Evolutionary conservation across 37 sponge, comb jelly and placozoan genomes (phyloP).

Genomic region (Oopsacas minuta): DNA sequence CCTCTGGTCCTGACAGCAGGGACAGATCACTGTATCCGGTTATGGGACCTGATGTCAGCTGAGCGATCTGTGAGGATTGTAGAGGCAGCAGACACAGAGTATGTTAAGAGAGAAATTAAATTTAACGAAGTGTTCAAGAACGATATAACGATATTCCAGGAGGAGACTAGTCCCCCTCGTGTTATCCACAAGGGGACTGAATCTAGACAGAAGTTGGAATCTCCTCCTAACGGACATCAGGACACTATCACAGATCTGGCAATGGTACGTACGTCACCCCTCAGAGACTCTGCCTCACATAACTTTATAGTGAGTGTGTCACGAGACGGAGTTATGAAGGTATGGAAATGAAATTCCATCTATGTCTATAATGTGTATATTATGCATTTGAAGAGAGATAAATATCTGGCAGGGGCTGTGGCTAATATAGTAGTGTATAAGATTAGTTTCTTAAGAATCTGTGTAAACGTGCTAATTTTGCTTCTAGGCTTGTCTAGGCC

Average conservation of each 20-base stretch:
- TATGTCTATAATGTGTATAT: neutral
- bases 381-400: no score
- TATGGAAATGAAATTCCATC: conserved; percentile 39
- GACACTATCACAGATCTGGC: conserved; percentile 67
- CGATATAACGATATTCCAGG: neutral
- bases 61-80: conserved; percentile 33
- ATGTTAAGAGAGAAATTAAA: conserved; percentile 22
- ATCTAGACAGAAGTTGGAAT: neutral
- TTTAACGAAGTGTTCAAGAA: conserved; percentile 16
- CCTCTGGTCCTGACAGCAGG: conserved; percentile 57
- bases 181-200: conserved; percentile 23
- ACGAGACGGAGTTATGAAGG: conserved; percentile 58
- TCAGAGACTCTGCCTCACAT: neutral
- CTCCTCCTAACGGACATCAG: conserved; percentile 37
- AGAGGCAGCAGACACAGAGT: conserved; percentile 19
- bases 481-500: no score
- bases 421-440: no score
- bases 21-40: conserved; percentile 47
- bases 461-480: no score
- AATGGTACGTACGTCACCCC: conserved; percentile 33
- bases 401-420: no score
- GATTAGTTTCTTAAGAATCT: no score
- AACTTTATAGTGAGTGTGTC: conserved; percentile 52
- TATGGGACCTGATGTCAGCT: conserved; percentile 57
- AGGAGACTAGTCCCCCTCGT: neutral